These are phyloP conservation scores for Mesitornis unicolor DNA, from an alignment of 2,113 vertebrate genomes.

Conservation along the genomic window DNA sequence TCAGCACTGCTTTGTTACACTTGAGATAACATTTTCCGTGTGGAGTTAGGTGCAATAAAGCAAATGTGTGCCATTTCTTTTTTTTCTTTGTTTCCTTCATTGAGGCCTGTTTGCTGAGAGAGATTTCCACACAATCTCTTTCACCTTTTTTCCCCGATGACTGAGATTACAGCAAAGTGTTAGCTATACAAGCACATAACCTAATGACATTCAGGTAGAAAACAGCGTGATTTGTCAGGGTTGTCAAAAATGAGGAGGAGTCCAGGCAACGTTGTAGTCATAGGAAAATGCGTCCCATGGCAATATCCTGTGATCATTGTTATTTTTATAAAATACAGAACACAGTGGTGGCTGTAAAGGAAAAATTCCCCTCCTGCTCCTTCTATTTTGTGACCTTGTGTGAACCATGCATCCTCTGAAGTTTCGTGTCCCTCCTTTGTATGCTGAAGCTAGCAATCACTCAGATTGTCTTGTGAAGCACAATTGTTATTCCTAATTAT, in stretches of 20 bases:
- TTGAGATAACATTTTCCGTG: background rate
- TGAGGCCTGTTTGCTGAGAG: background rate
- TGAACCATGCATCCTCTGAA: background rate
- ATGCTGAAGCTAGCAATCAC: too few relatives aligned
- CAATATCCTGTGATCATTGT: rapidly evolving
- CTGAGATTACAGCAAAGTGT: background rate
- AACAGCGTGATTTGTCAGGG: background rate
- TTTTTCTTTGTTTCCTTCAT: background rate
- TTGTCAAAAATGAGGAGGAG: background rate
- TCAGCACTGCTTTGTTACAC: background rate
- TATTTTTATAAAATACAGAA: background rate
- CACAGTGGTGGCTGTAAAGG: background rate
- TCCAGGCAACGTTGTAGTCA: rapidly evolving
- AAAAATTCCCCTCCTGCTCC: background rate
- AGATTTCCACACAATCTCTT: background rate
- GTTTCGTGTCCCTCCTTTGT: rapidly evolving
- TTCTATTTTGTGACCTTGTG: background rate
- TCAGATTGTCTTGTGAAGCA: background rate
- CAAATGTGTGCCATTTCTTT: background rate
- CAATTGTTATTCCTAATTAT: background rate
- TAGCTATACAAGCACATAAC: too few relatives aligned
- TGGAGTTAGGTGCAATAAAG: background rate
- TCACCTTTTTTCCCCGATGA: background rate
- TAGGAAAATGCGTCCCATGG: background rate
- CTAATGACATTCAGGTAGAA: too few relatives aligned